Percentiles rank a stretch among this genome's conserved stretches.
Evolutionary conservation across 2,113 vertebrate species (phyloP).

Genomic region (Numenius arquata): DNA sequence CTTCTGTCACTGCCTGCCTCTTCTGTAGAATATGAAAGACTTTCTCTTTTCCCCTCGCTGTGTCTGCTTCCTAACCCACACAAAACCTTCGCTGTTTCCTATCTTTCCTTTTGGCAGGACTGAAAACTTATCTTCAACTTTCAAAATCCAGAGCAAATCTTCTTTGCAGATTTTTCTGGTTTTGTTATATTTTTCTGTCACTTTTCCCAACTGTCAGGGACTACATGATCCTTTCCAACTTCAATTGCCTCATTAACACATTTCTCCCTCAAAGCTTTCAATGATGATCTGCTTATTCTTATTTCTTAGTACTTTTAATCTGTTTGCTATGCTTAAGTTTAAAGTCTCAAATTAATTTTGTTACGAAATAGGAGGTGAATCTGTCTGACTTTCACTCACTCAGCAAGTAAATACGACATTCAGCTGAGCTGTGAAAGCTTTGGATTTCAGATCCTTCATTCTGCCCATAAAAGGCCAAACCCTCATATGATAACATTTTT

Average conservation of each 20-base stretch:
- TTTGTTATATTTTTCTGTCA: not conserved
- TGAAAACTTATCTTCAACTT: not conserved
- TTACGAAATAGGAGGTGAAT: not conserved
- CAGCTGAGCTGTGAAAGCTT: not conserved
- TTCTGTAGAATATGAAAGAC: not conserved
- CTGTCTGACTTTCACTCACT: not conserved
- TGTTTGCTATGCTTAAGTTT: not conserved
- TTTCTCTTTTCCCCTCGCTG: not conserved
- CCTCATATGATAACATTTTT: not conserved
- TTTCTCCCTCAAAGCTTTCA: not conserved
- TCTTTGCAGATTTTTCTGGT: not conserved
- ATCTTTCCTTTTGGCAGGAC: not conserved
- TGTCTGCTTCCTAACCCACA: not conserved
- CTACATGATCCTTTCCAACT: not conserved
- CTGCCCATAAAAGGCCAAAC: not conserved
- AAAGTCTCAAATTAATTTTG: not conserved
- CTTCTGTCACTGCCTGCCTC: not conserved
- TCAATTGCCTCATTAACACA: not conserved
- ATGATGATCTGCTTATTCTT: not conserved
- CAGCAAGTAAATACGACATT: not conserved
- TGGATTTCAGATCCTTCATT: not conserved
- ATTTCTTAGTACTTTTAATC: not conserved
- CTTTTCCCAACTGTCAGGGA: not conserved
- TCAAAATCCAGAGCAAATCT: not conserved
- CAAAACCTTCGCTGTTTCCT: not conserved